phyloP scores from a whole-genome alignment of 2,888 invertebrate species.

The Drosophila nigritarsus region DNA sequence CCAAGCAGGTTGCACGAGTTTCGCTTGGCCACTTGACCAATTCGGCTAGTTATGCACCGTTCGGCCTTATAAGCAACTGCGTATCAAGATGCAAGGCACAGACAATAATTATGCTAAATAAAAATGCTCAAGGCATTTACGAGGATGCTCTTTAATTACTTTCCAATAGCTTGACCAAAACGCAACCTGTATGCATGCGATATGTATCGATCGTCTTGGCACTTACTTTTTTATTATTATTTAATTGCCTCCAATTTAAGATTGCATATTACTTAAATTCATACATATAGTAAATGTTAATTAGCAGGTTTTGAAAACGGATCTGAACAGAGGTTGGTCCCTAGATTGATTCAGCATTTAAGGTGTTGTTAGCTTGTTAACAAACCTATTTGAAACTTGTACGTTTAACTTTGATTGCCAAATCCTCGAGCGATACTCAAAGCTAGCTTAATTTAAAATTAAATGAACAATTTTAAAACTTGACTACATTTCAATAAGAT shows the following conservation, averaged over 20 bases:
- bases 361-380: not conserved
- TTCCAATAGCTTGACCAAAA: not conserved
- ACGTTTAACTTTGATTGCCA: not conserved
- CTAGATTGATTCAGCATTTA: not conserved
- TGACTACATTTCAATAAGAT: not conserved
- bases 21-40: slow-evolving; percentile 13
- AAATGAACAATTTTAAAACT: not conserved
- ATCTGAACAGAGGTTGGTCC: not conserved
- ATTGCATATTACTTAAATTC: not conserved
- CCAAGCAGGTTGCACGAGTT: slow-evolving; percentile 12
- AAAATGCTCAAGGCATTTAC: slow-evolving; percentile 11
- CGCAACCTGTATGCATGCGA: not conserved
- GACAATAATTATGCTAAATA: slow-evolving; percentile 14
- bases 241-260: not conserved
- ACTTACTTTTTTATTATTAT: not conserved
- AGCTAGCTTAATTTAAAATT: not conserved
- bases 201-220: not conserved
- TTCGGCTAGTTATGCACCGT: slow-evolving; percentile 1
- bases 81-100: slow-evolving; percentile 12
- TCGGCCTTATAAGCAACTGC: slow-evolving; percentile 1
- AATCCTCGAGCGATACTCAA: not conserved
- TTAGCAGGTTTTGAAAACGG: not conserved
- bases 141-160: not conserved
- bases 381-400: not conserved
- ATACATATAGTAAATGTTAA: not conserved